A percentile compares a stretch with the other conserved stretches of the same genome.
phyloP scores from a whole-genome alignment of 2,888 invertebrate genomes.

The Sinotaia quadrata region DNA sequence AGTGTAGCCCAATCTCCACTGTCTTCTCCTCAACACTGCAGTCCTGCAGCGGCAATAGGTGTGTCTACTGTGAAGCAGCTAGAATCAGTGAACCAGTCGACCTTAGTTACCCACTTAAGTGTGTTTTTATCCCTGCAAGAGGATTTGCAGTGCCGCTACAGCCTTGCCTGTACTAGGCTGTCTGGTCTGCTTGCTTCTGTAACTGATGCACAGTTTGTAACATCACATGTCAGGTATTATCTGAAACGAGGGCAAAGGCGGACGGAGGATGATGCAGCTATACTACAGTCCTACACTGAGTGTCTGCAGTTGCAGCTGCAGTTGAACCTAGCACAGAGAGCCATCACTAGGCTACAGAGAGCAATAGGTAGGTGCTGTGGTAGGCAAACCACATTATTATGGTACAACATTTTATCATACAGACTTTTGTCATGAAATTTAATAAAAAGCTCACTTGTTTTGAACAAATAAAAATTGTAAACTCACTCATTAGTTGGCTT shows the following conservation, averaged over 20 bases:
- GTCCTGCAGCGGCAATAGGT: not conserved
- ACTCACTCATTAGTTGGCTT: no score
- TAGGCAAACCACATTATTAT: no score
- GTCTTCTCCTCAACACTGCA: not conserved
- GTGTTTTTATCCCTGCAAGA: conserved; percentile 82
- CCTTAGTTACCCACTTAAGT: conserved; percentile 73
- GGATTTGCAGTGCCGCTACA: conserved; percentile 86
- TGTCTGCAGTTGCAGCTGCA: conserved; percentile 91
- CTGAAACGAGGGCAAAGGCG: conserved; percentile 76
- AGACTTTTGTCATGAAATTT: no score
- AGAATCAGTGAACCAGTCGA: conserved; percentile 48
- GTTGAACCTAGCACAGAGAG: conserved; percentile 81
- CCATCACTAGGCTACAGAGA: conserved; percentile 81
- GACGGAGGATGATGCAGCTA: conserved; percentile 73
- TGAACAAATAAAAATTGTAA: no score
- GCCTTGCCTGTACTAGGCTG: conserved; percentile 87
- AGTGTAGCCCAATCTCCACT: not conserved
- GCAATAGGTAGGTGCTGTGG: conserved; percentile 61
- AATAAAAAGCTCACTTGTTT: no score
- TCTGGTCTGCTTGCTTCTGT: conserved; percentile 79
- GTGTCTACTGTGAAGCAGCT: conserved; percentile 25
- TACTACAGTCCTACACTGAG: conserved; percentile 79
- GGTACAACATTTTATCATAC: no score
- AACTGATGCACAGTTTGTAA: conserved; percentile 58
- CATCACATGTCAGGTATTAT: conserved; percentile 79